phyloP scores from a whole-genome alignment of 1,140 invertebrate species.

The Brachionus angularis region DNA sequence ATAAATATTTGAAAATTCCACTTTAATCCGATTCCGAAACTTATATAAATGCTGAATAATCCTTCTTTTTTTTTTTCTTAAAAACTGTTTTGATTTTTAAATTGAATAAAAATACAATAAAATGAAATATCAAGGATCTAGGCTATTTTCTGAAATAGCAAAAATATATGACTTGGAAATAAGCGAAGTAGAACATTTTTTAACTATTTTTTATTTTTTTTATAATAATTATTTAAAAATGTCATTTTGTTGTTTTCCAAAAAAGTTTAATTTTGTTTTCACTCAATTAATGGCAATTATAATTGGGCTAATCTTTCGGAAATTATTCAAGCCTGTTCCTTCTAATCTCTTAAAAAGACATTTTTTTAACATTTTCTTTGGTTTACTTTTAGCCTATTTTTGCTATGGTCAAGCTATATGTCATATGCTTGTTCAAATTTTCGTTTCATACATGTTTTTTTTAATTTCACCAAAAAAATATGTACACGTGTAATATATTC shows the following conservation, averaged over 20 bases:
- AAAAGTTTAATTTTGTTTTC: constrained; percentile 27
- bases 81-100: too few relatives aligned
- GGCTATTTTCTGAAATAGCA: not conserved
- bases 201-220: not conserved
- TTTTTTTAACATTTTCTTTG: constrained; percentile 13
- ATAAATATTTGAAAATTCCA: too few relatives aligned
- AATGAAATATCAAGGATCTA: constrained; percentile 24
- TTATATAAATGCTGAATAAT: not conserved
- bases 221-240: not conserved
- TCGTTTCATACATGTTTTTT: not conserved
- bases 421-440: not conserved
- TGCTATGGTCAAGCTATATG: constrained; percentile 1
- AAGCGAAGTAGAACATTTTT: not conserved
- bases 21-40: too few relatives aligned
- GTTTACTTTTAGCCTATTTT: constrained; percentile 8
- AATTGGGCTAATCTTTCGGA: not conserved
- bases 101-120: too few relatives aligned
- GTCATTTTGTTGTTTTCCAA: too few relatives aligned
- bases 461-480: not conserved
- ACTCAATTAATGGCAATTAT: not conserved
- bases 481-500: constrained; percentile 9
- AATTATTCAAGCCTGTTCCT: not conserved
- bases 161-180: not conserved
- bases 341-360: not conserved
- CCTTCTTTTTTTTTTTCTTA: not conserved